These are phyloP conservation scores for Echiichthys vipera DNA, from an alignment of 2,797 vertebrate species.

Conservation along the genomic window DNA sequence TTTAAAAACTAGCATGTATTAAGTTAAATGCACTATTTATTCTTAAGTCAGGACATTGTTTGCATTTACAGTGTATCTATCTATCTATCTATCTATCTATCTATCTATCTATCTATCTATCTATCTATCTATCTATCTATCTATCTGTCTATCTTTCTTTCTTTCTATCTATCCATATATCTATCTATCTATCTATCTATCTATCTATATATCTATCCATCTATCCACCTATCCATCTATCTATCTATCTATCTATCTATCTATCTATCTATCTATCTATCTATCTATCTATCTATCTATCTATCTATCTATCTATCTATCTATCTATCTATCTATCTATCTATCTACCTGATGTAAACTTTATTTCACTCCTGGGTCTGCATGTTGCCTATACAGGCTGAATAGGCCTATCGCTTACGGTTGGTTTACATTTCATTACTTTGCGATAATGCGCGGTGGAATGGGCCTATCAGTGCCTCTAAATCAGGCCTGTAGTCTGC, in stretches of 20 bases:
- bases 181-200: too few relatives aligned
- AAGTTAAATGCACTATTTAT: too few relatives aligned
- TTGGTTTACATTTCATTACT: conserved; percentile 42
- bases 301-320: conserved; percentile 34
- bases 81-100: too few relatives aligned
- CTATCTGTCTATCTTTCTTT: too few relatives aligned
- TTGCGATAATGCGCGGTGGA: conserved; percentile 25
- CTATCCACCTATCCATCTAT: conserved; percentile 36
- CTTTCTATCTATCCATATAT: too few relatives aligned
- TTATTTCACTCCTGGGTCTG: neutral
- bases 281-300: conserved; percentile 32
- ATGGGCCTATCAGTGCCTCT: conserved; percentile 31
- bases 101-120: too few relatives aligned
- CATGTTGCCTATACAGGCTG: neutral
- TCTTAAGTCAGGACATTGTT: too few relatives aligned
- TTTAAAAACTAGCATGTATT: too few relatives aligned
- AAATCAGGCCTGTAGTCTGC: conserved; percentile 31
- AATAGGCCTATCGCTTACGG: neutral
- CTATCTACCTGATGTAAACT: conserved; percentile 2
- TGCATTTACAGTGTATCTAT: too few relatives aligned
- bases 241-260: conserved; percentile 31
- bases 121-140: too few relatives aligned
- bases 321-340: neutral
- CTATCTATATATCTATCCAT: too few relatives aligned
- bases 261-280: conserved; percentile 15